Evolutionary conservation across 2,797 vertebrate genomes (phyloP), one percentile per base, ranked within the genome.

Genomic region (Trematomus bernacchii): DNA sequence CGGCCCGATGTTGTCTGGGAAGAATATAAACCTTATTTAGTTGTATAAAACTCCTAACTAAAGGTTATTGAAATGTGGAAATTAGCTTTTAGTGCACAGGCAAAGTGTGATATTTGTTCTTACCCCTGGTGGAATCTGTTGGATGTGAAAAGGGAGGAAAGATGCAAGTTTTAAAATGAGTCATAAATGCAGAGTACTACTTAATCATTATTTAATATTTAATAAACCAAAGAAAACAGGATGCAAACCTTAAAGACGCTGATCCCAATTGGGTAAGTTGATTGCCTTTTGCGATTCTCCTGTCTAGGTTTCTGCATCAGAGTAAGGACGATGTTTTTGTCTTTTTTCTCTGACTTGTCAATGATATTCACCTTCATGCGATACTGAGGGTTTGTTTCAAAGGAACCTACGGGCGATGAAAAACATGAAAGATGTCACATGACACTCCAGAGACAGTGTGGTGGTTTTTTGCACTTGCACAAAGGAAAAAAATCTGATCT

Each of bases 51-150:
- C 18, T 23, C 2, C 19, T 73, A 63, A 15, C 8, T 33, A 12
- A 8, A 12, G 10, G 2, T 46, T 10, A 13, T 60, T 54, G 3
- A 3, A 61, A 61, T 57, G 54, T n/a, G 14, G 42, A 37, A 65
- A 30, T 19, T 16, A 2, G 15, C 14, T 58, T 10, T 37, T 73
- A 21, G 48, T 66, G 53, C 18, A 43, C 18, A 57, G 7, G 19
- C 18, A 2, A 8, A 21, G 64, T 46, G 43, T 50, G 58, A 48
- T n/a, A 13, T 69, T 50, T 60, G 14, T 60, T 53, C 30, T 74
- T 80, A 90, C 89, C 86, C 80, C 86, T 57, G 69, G 15, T 55
- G 87, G 89, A 61, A 92, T 3, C 89, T 90, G 85, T 71, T 64
- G 66, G 62, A 68, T 48, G 48, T 16, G 37, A 77, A 72, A 79